phyloP scores from a whole-genome alignment of 2,797 vertebrate species.

The Sarcophilus harrisii region DNA sequence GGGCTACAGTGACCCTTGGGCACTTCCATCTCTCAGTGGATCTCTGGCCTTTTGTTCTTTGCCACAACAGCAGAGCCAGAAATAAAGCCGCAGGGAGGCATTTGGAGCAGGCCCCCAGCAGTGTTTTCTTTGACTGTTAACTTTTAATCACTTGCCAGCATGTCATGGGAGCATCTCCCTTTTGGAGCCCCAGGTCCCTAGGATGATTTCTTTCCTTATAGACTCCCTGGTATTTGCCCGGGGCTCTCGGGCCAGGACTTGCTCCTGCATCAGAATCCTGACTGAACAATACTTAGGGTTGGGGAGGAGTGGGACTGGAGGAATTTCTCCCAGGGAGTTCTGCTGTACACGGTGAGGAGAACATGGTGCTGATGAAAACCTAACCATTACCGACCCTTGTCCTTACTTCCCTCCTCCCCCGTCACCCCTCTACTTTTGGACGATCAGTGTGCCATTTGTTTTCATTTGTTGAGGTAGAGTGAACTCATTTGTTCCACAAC shows the following conservation, averaged over 20 bases:
- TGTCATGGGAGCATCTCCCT: neutral
- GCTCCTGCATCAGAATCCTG: neutral
- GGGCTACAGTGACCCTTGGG: neutral
- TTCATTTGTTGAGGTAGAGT: neutral
- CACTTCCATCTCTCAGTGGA: neutral
- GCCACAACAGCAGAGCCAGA: neutral
- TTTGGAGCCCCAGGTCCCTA: neutral
- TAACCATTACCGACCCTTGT: neutral
- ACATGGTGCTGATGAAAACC: neutral
- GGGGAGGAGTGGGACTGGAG: neutral
- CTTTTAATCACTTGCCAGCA: neutral
- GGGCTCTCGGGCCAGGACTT: neutral
- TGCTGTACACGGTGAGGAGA: slow-evolving; percentile 23
- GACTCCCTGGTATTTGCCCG: neutral
- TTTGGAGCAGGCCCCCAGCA: neutral
- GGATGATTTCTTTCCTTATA: neutral
- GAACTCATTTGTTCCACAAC: neutral
- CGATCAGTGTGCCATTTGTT: neutral
- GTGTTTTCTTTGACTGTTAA: neutral
- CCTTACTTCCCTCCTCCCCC: slow-evolving; percentile 17
- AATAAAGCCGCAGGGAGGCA: neutral
- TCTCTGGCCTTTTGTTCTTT: neutral
- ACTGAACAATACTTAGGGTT: neutral
- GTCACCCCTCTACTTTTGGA: too few species aligned
- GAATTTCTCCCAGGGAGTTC: slow-evolving; percentile 17